Conservation (phyloP, 2,888 invertebrate genomes). For the Nemotelus pantherinus region DNA sequence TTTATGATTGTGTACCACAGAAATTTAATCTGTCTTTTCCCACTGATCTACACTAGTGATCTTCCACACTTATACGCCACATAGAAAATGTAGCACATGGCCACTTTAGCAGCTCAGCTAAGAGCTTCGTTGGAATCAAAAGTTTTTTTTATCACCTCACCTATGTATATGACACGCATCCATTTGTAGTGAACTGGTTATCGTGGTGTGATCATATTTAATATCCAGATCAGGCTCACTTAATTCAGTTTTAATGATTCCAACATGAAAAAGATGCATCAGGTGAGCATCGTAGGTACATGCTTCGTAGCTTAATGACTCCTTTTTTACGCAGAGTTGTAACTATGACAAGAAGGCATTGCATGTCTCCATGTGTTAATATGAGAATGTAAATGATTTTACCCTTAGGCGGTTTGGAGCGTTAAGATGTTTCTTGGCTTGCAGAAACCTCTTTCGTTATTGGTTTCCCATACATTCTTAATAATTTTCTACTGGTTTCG, state of each 20-base stretch:
- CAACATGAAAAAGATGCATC: background rate
- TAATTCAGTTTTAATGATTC: constrained; percentile 26
- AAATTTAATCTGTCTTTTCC: constrained; percentile 41
- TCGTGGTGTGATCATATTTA: constrained; percentile 20
- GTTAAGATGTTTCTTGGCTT: too few species aligned
- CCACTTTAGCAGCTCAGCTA: background rate
- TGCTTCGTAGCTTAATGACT: too few species aligned
- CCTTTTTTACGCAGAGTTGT: too few species aligned
- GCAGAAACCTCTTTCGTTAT: too few species aligned
- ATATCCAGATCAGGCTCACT: constrained; percentile 28
- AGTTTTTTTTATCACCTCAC: constrained; percentile 3
- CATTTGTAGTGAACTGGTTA: constrained; percentile 7
- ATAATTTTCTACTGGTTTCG: too few species aligned
- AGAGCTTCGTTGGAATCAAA: background rate
- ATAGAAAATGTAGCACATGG: background rate
- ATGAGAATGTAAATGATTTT: too few species aligned
- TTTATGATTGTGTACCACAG: constrained; percentile 28
- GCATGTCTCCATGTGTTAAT: too few species aligned
- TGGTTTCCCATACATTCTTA: too few species aligned
- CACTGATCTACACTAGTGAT: constrained; percentile 19
- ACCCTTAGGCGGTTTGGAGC: too few species aligned
- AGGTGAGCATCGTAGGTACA: background rate
- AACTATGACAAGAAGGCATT: too few species aligned
- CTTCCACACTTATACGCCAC: constrained; percentile 9
- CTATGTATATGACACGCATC: constrained; percentile 13